Conservation (phyloP, 2,888 invertebrate genomes). For the Dolomedes plantarius region DNA sequence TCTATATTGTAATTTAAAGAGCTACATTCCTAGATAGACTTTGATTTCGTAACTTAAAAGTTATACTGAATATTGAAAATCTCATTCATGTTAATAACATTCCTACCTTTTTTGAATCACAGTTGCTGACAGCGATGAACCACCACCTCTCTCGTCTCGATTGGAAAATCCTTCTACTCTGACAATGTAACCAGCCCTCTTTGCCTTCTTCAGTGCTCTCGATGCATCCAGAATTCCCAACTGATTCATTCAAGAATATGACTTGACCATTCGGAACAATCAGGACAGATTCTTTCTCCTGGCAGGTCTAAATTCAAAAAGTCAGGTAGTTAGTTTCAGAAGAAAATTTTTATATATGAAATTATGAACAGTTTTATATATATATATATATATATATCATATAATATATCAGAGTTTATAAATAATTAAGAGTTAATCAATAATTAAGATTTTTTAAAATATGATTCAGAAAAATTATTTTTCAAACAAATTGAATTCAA, state of each 20-base stretch:
- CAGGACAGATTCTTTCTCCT: conserved; percentile 84
- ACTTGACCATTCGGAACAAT: conserved; percentile 86
- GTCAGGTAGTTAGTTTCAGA: neutral
- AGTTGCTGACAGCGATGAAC: conserved; percentile 92
- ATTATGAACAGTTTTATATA: too few species aligned
- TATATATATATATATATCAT: too few species aligned
- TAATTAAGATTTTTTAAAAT: too few species aligned
- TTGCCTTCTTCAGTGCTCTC: conserved; percentile 39
- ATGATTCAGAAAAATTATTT: too few species aligned
- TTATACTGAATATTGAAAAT: too few species aligned
- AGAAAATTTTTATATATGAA: neutral
- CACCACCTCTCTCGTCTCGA: conserved; percentile 94
- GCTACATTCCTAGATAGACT: too few species aligned
- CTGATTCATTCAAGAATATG: conserved; percentile 81
- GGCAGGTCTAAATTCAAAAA: conserved; percentile 83
- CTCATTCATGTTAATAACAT: too few species aligned
- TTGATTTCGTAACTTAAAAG: too few species aligned
- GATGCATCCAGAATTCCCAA: conserved; percentile 74
- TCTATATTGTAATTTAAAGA: too few species aligned
- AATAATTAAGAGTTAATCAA: too few species aligned
- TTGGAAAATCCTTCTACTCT: conserved; percentile 81
- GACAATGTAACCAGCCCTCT: conserved; percentile 74
- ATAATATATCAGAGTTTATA: too few species aligned
- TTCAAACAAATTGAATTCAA: too few species aligned
- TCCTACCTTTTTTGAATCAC: conserved; percentile 76